Percentiles rank a stretch among this genome's conserved stretches.
These are phyloP conservation scores for Halesus radiatus DNA, from an alignment of 1,140 invertebrate species.

Conservation along the genomic window DNA sequence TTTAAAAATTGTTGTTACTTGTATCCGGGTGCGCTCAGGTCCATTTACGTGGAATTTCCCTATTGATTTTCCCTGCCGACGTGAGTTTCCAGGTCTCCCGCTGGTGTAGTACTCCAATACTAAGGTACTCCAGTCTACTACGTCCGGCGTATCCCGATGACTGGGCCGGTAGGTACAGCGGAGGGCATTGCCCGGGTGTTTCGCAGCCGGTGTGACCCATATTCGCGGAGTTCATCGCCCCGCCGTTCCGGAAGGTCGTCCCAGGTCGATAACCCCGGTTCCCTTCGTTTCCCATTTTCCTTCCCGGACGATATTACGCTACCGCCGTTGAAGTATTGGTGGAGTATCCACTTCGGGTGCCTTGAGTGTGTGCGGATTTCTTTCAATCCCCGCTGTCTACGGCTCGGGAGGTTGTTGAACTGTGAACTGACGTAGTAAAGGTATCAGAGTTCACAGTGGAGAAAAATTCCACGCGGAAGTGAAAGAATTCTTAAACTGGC, in stretches of 20 bases:
- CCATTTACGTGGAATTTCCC: neutral
- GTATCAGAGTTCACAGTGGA: conserved; percentile 5
- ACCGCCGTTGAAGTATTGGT: neutral
- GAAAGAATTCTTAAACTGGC: neutral
- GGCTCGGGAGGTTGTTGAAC: conserved; percentile 20
- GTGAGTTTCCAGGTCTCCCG: neutral
- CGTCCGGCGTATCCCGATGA: neutral
- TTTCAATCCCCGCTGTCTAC: conserved; percentile 13
- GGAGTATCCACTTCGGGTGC: no score
- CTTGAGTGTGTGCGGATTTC: neutral
- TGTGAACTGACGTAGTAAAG: conserved; percentile 34
- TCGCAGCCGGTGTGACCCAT: conserved; percentile 42
- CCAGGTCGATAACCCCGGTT: conserved; percentile 29
- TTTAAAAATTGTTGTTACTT: no score
- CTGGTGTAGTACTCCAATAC: neutral
- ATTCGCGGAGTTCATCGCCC: conserved; percentile 32
- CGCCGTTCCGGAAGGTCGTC: conserved; percentile 24
- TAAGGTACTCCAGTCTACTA: neutral
- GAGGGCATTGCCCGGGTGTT: conserved; percentile 7
- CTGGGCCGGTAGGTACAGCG: neutral
- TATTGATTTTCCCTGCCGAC: conserved; percentile 29
- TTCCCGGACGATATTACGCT: neutral
- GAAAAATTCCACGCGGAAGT: neutral
- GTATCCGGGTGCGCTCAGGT: no score
- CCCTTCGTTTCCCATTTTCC: conserved; percentile 12